Base-by-base conservation (phyloP, 2,888 invertebrate genomes). In the Mythimna vitellina region DNA sequence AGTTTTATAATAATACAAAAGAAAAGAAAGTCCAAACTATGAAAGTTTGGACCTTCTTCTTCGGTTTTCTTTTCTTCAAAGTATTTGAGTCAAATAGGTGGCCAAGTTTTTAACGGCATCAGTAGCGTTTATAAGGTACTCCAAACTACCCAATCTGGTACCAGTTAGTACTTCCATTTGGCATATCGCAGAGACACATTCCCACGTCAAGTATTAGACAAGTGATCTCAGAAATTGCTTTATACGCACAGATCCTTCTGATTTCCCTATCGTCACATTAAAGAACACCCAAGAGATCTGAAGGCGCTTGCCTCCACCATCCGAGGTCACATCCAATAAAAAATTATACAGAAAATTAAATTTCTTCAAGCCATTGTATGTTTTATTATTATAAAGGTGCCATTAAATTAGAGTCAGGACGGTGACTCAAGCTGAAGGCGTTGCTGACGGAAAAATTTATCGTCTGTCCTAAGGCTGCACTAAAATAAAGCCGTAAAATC, bases 401-500 rank as follows among this genome's bases (percentile, higher is more conserved):
- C 65, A 63, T 72, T 81, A 73, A 69, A 66, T 70, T 60, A 42
- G 62, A 77, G 65, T 64, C 71, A 66, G 70, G 51, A 58, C 54
- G 46, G 75, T 70, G 67, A 58, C 29, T 68, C 70, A 35, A 63
- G 42, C 35, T 77, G 57, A 61, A 72, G 65, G 74, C 61, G 71
- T 56, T 65, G 78, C 80, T 81, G 83, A 76, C 75, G 75, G 80
- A 82, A 85, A 84, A 84, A 83, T 86, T 87, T 88, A 89, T 87
- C 75, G 81, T 70, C 76, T 73, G 78, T 77, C 79, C 82, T 81
- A 80, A 54, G 80, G 78, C 76, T 86, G 86, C 88, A 84, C 83
- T 89, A 87, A 89, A 89, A 89, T 81, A 66, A 73, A 73, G 78
- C 70, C 83, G 76, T 89, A 86, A 89, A 89, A 83, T 78, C 77